These are phyloP conservation scores for Polymixis flavicincta DNA, from an alignment of 2,888 invertebrate species.

Conservation along the genomic window DNA sequence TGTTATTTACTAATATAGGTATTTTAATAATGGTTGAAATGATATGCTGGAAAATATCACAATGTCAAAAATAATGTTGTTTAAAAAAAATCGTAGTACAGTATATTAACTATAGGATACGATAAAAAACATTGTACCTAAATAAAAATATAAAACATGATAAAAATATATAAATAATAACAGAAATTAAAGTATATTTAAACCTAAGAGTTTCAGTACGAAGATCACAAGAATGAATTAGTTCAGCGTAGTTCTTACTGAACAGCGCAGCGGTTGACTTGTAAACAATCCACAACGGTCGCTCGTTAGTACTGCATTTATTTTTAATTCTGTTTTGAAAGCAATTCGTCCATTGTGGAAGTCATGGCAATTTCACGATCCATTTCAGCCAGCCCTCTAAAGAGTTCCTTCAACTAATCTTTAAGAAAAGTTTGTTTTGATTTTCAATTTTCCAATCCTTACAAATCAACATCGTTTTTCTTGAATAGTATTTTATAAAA, in stretches of 20 bases:
- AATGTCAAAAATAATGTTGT: not conserved
- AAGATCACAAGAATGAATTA: not conserved
- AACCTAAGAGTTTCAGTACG: not conserved
- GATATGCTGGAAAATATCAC: not conserved
- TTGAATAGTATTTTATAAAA: slow-evolving; percentile 17
- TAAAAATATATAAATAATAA: not conserved
- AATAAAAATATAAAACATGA: too few relatives aligned
- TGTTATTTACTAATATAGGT: not conserved
- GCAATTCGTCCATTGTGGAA: slow-evolving; percentile 37
- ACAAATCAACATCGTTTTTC: slow-evolving; percentile 5
- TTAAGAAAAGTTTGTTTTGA: slow-evolving; percentile 5
- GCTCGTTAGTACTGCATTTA: slow-evolving; percentile 28
- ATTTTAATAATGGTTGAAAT: not conserved
- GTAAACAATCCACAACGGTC: slow-evolving; percentile 30
- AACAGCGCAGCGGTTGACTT: not conserved
- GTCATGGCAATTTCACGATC: slow-evolving; percentile 36
- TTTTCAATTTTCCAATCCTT: slow-evolving; percentile 23
- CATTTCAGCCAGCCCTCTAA: slow-evolving; percentile 5
- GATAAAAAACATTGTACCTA: too few relatives aligned
- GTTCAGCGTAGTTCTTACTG: not conserved
- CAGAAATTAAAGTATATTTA: not conserved
- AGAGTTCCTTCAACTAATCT: slow-evolving; percentile 11
- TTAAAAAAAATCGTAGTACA: too few relatives aligned
- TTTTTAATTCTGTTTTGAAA: slow-evolving; percentile 24
- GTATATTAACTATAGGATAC: too few relatives aligned